Percentiles rank a stretch among this genome's conserved stretches.
phyloP scores from a whole-genome alignment of 2,797 vertebrate species.

The Lindbergichthys nudifrons region DNA sequence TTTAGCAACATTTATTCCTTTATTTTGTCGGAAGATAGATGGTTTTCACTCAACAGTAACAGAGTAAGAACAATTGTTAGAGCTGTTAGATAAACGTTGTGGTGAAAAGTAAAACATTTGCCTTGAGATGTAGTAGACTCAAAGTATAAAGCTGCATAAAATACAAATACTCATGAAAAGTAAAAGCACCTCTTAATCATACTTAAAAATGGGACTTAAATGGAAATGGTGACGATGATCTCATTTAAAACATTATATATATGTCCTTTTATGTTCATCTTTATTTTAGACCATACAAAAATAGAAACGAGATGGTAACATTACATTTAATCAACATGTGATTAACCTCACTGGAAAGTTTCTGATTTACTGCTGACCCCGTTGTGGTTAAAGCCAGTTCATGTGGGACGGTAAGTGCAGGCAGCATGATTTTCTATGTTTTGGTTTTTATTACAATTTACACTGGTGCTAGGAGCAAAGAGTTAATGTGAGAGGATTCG shows the following conservation, averaged over 20 bases:
- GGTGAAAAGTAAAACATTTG: too few relatives aligned
- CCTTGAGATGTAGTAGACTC: too few relatives aligned
- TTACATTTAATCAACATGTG: slow-evolving; percentile 5
- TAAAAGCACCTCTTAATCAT: not conserved
- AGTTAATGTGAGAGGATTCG: not conserved
- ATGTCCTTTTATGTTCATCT: not conserved
- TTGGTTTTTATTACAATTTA: not conserved
- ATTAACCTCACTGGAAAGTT: slow-evolving; percentile 26
- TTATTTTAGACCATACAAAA: not conserved
- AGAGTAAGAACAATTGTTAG: too few relatives aligned
- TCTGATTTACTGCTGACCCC: not conserved
- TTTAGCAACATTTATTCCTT: not conserved
- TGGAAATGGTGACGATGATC: not conserved
- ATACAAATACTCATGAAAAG: not conserved
- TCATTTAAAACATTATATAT: not conserved
- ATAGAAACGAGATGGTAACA: not conserved
- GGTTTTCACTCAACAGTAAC: not conserved
- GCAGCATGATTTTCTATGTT: not conserved
- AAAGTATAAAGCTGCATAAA: too few relatives aligned
- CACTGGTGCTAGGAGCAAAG: too few relatives aligned
- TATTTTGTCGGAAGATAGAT: not conserved
- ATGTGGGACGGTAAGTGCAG: not conserved
- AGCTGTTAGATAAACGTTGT: too few relatives aligned
- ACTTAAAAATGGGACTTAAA: not conserved
- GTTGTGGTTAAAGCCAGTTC: not conserved